Percentiles rank a stretch among this genome's conserved stretches.
Conservation (phyloP, 2,113 vertebrate genomes). For the Ciconia boyciana region DNA sequence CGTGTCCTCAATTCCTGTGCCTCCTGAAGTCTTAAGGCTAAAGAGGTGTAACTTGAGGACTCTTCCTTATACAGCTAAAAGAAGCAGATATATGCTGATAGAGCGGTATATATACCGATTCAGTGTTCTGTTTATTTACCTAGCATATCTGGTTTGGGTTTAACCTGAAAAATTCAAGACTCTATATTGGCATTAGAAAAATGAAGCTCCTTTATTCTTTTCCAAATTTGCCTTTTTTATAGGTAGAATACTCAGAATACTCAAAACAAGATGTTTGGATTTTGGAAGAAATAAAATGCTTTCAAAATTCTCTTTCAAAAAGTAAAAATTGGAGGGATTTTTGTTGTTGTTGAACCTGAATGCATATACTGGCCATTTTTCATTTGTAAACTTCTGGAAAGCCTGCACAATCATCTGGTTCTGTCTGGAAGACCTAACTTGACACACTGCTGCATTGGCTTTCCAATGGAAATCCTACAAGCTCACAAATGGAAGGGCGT, state of each 20-base stretch:
- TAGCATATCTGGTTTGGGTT: not conserved
- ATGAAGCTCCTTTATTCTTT: not conserved
- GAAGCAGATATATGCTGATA: not conserved
- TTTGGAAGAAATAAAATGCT: not conserved
- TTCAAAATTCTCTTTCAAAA: not conserved
- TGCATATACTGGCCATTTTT: not conserved
- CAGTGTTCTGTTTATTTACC: not conserved
- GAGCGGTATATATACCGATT: not conserved
- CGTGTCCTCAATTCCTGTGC: not conserved
- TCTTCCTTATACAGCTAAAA: not conserved
- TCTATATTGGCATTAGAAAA: not conserved
- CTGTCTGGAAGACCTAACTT: not conserved
- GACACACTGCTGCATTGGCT: not conserved
- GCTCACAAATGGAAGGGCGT: rapidly evolving
- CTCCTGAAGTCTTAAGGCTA: not conserved
- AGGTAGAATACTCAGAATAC: not conserved
- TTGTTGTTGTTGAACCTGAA: not conserved
- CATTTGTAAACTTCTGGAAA: not conserved
- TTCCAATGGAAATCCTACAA: not conserved
- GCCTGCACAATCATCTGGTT: not conserved
- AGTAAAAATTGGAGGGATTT: not conserved
- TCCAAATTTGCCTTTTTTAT: not conserved
- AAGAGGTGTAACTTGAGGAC: not conserved
- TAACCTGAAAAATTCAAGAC: not conserved
- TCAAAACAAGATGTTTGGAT: not conserved